Evolutionary conservation across 2,888 invertebrate genomes (phyloP).

Genomic region (Barypeithes pellucidus): DNA sequence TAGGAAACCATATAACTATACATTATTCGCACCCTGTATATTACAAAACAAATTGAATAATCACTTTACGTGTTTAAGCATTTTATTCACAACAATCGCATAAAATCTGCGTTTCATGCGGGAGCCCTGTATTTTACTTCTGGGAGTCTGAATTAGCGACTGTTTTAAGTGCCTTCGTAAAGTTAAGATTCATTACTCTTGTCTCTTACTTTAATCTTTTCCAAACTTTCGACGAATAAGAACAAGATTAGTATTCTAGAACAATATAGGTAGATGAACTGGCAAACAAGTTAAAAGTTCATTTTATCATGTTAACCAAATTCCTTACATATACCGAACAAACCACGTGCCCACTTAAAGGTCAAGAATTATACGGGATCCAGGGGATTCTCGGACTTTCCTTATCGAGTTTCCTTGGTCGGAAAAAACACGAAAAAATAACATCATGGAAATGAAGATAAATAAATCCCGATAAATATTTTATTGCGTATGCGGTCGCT

Average conservation of each 20-base stretch:
- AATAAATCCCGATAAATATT: conserved; percentile 8
- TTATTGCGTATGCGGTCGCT: background rate
- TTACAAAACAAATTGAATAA: too few relatives aligned
- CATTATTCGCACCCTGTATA: too few relatives aligned
- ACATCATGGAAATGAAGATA: background rate
- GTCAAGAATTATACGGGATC: conserved; percentile 4
- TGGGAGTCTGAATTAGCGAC: too few relatives aligned
- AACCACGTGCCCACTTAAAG: background rate
- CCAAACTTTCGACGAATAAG: too few relatives aligned
- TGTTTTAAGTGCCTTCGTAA: too few relatives aligned
- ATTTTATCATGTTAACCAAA: conserved; percentile 5
- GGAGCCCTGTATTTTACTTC: too few relatives aligned
- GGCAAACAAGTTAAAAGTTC: background rate
- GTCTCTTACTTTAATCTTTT: too few relatives aligned
- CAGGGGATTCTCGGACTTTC: background rate
- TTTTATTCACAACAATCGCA: too few relatives aligned
- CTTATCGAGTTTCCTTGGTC: background rate
- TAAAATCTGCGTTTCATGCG: too few relatives aligned
- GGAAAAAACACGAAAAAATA: conserved; percentile 6
- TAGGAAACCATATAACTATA: too few relatives aligned
- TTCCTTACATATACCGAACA: background rate
- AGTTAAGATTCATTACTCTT: too few relatives aligned
- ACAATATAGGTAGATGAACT: background rate
- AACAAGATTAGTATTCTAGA: background rate
- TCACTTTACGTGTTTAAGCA: too few relatives aligned